Base-by-base conservation (phyloP, 2,113 vertebrate species). In the Empidonax traillii region DNA sequence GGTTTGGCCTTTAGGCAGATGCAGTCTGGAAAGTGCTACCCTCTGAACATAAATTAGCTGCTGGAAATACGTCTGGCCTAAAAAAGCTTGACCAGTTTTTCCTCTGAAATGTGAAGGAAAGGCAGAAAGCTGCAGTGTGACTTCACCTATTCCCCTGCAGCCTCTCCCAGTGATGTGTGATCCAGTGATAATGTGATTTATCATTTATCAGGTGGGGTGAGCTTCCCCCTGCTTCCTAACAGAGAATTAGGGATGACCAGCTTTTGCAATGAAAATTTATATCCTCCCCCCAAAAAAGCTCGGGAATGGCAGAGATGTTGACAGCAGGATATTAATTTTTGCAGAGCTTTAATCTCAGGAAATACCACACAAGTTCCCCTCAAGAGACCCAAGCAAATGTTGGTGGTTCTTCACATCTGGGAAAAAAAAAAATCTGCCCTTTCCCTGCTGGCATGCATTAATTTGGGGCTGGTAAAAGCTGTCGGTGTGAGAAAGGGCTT, bases 21-120 rank as follows among this genome's bases (percentile, higher is more conserved):
- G 6, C 7, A n/a, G 20, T 35, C 24, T 35, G 69, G 59, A 41
- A 80, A 51, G 8, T 1, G 0, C 3, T 10, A 31, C 23, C 31
- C n/a, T 23, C 12, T 59, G 31, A 76, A 39, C 6, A n/a, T 16
- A 14, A 35, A 2, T 65, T 37, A 62, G 6, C 31, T 66, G 59
- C 62, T 53, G 35, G n/a, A 74, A 74, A 22, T 43, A 33, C 6
- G 14, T 47, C 18, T 8, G 55, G 30, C 30, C 37, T 63, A 37
- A 47, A 74, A 63, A 52, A 13, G 6, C 39, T 84, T 33, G 49
- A 27, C 22, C 25, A 43, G 61, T 31, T 25, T 25, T 56, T 52
- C 33, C 28, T n/a, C 16, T 37, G n/a, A 31, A 78, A 22, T 41
- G 25, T 28, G 12, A 59, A 39, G 12, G 23, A 55, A 31, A 8